These are phyloP conservation scores for Penaeus monodon DNA, from an alignment of 2,888 invertebrate species.

Conservation along the genomic window DNA sequence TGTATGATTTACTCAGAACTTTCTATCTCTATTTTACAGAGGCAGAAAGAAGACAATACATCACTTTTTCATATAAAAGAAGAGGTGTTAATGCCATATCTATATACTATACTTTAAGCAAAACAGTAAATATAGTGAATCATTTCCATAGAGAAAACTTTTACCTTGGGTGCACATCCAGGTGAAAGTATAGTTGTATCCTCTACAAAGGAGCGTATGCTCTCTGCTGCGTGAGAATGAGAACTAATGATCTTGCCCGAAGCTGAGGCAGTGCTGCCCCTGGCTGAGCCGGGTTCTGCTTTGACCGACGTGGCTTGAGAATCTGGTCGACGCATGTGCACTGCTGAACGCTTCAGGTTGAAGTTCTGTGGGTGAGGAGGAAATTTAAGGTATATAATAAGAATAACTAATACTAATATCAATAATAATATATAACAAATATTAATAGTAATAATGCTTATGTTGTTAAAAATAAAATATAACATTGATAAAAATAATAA, in stretches of 20 bases:
- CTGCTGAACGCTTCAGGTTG: conserved; percentile 26
- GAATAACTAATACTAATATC: not conserved
- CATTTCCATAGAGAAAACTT: not conserved
- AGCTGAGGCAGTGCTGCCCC: conserved; percentile 72
- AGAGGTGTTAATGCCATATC: too few relatives aligned
- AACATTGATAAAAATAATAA: not conserved
- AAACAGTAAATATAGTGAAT: not conserved
- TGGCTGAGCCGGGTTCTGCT: conserved; percentile 74
- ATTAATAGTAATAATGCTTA: too few relatives aligned
- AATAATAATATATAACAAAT: too few relatives aligned
- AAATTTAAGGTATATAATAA: conserved; percentile 40
- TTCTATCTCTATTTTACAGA: not conserved
- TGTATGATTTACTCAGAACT: not conserved
- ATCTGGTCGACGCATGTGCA: conserved; percentile 69
- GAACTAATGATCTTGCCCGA: conserved; percentile 71
- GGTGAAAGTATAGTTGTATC: conserved; percentile 67
- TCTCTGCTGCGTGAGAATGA: conserved; percentile 69
- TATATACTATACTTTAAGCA: not conserved
- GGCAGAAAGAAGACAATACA: not conserved
- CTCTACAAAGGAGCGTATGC: conserved; percentile 64
- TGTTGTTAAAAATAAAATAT: not conserved
- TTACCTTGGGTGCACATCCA: conserved; percentile 47
- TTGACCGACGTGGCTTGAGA: conserved; percentile 75
- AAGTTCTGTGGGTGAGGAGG: conserved; percentile 37
- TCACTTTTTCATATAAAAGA: too few relatives aligned